phyloP scores from a whole-genome alignment of 2,888 invertebrate species.

The Aleiodes alternator region DNA sequence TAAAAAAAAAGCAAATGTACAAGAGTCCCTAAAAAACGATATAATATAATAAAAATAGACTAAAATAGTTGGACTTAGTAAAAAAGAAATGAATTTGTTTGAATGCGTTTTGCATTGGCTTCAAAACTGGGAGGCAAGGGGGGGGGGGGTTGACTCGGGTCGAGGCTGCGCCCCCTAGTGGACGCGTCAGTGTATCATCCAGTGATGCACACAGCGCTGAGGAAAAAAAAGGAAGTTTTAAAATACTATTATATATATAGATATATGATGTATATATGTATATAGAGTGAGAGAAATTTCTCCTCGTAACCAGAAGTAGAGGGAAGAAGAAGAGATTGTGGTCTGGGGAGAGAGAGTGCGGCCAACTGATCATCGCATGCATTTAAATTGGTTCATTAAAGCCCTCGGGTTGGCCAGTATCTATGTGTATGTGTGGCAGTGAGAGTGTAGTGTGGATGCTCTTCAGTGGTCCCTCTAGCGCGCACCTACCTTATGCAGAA shows the following conservation, averaged over 20 bases:
- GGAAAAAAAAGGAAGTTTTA: constrained; percentile 56
- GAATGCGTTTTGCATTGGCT: constrained; percentile 23
- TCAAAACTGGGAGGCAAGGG: neutral
- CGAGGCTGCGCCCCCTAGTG: constrained; percentile 57
- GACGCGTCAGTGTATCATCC: constrained; percentile 59
- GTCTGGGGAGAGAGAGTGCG: constrained; percentile 67
- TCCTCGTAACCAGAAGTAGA: constrained; percentile 60
- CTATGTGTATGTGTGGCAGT: neutral
- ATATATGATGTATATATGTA: neutral
- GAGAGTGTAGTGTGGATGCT: too few relatives aligned
- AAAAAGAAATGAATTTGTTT: neutral
- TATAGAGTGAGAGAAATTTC: constrained; percentile 41
- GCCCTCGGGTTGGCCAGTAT: constrained; percentile 58
- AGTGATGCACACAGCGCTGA: constrained; percentile 60
- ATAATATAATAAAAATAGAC: constrained; percentile 1
- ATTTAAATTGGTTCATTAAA: constrained; percentile 76
- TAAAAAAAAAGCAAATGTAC: neutral
- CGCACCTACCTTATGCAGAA: constrained; percentile 5
- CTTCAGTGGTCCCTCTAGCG: constrained; percentile 37
- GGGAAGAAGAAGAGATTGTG: constrained; percentile 68
- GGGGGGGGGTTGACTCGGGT: constrained; percentile 29
- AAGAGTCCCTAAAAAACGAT: neutral
- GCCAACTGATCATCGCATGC: constrained; percentile 76
- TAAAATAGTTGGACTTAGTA: too few relatives aligned
- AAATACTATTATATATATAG: neutral